A percentile compares a stretch with the other conserved stretches of the same genome.
Evolutionary conservation across 53 echinoderm and acorn worm genomes (phyloP).

Genomic region (Crossaster papposus): DNA sequence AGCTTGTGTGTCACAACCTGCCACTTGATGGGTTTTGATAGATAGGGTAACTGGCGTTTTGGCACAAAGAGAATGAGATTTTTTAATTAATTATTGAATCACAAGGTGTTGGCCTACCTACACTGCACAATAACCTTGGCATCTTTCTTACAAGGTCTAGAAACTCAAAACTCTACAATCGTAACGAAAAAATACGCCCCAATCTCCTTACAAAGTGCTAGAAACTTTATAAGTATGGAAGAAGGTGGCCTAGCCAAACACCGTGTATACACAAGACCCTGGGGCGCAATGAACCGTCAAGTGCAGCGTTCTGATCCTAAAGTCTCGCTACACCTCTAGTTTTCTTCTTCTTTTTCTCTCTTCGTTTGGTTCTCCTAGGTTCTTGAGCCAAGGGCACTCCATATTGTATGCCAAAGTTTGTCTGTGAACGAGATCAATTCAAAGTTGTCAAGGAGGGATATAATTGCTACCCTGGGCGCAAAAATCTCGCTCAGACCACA

Average conservation of each 20-base stretch:
- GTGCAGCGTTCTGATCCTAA: conserved; percentile 15
- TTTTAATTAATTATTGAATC: too few species aligned
- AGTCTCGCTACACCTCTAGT: not conserved
- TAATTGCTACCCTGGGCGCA: conserved; percentile 51
- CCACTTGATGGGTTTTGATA: too few species aligned
- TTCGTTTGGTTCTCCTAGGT: not conserved
- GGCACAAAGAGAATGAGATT: too few species aligned
- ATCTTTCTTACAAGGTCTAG: too few species aligned
- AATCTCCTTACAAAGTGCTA: not conserved
- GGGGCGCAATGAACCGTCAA: conserved; percentile 7
- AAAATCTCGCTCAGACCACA: not conserved
- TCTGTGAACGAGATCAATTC: conserved; percentile 37
- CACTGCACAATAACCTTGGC: too few species aligned
- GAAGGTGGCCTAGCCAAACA: conserved; percentile 17
- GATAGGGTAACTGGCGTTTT: too few species aligned
- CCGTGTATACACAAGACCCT: not conserved
- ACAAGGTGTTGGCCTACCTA: too few species aligned
- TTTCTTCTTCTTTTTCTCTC: conserved; percentile 11
- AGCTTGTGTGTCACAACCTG: too few species aligned
- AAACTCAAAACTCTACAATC: too few species aligned
- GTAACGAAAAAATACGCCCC: too few species aligned
- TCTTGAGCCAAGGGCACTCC: conserved; percentile 18
- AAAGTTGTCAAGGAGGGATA: conserved; percentile 30
- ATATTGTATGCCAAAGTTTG: conserved; percentile 48
- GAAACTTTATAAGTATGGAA: not conserved